Conservation (phyloP, 1,140 invertebrate species). For the Zaprionus africanus region DNA sequence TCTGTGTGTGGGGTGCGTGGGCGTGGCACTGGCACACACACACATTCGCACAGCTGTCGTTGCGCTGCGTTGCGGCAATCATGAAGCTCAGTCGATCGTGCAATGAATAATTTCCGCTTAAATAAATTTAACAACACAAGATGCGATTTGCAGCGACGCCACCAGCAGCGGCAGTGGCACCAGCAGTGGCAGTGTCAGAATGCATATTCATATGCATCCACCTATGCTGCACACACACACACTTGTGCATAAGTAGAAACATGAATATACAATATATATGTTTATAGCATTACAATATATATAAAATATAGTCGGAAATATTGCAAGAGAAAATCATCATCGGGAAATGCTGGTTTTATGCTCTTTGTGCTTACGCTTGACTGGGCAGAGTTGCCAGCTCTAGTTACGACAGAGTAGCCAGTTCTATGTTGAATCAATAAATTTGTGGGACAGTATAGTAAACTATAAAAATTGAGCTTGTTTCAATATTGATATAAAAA, state of each 20-base stretch:
- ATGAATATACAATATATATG: conserved; percentile 2
- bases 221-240: background rate
- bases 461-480: too few species aligned
- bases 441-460: background rate
- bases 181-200: background rate
- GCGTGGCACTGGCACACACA: background rate
- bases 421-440: background rate
- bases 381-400: background rate
- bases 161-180: background rate
- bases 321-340: background rate
- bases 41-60: background rate
- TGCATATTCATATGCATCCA: conserved; percentile 9
- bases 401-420: background rate
- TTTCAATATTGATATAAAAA: too few species aligned
- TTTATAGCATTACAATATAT: conserved; percentile 1
- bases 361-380: background rate
- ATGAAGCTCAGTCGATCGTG: conserved; percentile 80
- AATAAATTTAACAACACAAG: conserved; percentile 81
- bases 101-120: conserved; percentile 84
- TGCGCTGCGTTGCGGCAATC: conserved; percentile 53
- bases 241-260: conserved; percentile 1
- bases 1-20: background rate
- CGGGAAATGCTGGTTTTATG: background rate
- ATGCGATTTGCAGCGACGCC: conserved; percentile 72
- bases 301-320: background rate